Evolutionary conservation across 2,888 invertebrate genomes (phyloP).

Genomic region (Oligia fasciuncula): DNA sequence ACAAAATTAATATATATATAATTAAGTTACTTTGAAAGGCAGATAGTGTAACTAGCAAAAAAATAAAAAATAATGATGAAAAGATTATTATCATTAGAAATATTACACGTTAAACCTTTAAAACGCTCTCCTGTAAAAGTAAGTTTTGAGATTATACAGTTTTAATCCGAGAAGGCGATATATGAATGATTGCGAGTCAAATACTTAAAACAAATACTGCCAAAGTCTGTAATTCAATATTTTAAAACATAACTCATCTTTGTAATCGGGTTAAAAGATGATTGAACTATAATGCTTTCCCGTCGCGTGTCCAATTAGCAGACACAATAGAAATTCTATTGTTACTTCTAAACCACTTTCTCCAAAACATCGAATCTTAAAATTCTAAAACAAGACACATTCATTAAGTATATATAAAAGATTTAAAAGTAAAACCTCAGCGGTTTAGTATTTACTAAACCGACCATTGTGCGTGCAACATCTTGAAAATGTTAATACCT

Average conservation of each 20-base stretch:
- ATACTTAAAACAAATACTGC: background rate
- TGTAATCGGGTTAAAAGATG: too few relatives aligned
- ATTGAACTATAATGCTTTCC: background rate
- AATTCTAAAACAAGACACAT: slow-evolving; percentile 21
- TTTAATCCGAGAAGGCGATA: too few relatives aligned
- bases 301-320: too few relatives aligned
- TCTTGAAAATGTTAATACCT: background rate
- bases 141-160: too few relatives aligned
- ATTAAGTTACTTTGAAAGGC: too few relatives aligned
- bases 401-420: slow-evolving; percentile 38
- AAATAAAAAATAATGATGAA: too few relatives aligned
- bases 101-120: too few relatives aligned
- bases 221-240: background rate
- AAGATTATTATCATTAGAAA: too few relatives aligned
- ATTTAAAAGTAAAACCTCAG: slow-evolving; percentile 33
- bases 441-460: slow-evolving; percentile 5
- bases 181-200: background rate
- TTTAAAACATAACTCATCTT: background rate
- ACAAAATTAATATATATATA: too few relatives aligned
- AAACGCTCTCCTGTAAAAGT: too few relatives aligned
- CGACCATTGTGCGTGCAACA: background rate
- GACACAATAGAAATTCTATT: too few relatives aligned
- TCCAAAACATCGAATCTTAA: background rate
- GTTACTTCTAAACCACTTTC: background rate
- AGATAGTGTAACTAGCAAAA: too few relatives aligned